Conservation (phyloP, 2,888 invertebrate genomes). For the Drosophila formosana region DNA sequence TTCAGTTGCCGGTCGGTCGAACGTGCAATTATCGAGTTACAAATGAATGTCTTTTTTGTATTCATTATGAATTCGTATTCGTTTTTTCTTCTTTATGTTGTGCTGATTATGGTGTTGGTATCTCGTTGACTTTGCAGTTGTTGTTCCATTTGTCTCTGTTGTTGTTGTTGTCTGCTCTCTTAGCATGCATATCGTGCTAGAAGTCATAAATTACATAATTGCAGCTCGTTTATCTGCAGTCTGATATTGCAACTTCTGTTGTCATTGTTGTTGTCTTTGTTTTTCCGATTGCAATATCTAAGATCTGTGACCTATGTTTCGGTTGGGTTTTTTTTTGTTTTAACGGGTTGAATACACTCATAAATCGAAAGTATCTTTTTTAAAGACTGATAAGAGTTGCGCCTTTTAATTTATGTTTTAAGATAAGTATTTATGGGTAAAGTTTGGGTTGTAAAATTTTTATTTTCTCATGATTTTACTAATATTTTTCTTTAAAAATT, state of each 20-base stretch:
- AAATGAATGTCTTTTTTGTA: conserved; percentile 49
- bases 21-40: conserved; percentile 75
- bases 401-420: conserved; percentile 11
- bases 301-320: conserved; percentile 50
- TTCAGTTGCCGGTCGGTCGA: conserved; percentile 40
- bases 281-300: conserved; percentile 12
- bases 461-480: not conserved
- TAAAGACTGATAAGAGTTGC: conserved; percentile 21
- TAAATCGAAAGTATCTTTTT: not conserved
- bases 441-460: not conserved
- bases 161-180: conserved; percentile 18
- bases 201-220: conserved; percentile 73
- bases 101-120: conserved; percentile 50
- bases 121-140: conserved; percentile 39
- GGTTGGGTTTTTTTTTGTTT: not conserved
- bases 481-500: too few relatives aligned
- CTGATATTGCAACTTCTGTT: conserved; percentile 41
- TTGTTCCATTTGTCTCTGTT: conserved; percentile 12
- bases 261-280: conserved; percentile 6
- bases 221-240: conserved; percentile 41
- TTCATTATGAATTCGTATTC: conserved; percentile 9
- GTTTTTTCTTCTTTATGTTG: conserved; percentile 19
- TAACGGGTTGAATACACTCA: conserved; percentile 42
- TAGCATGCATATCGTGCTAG: conserved; percentile 58
- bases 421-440: not conserved